Evolutionary conservation across 2,888 invertebrate genomes (phyloP), one percentile per base, ranked within the genome.

Genomic region (Minunthozetes semirufus): DNA sequence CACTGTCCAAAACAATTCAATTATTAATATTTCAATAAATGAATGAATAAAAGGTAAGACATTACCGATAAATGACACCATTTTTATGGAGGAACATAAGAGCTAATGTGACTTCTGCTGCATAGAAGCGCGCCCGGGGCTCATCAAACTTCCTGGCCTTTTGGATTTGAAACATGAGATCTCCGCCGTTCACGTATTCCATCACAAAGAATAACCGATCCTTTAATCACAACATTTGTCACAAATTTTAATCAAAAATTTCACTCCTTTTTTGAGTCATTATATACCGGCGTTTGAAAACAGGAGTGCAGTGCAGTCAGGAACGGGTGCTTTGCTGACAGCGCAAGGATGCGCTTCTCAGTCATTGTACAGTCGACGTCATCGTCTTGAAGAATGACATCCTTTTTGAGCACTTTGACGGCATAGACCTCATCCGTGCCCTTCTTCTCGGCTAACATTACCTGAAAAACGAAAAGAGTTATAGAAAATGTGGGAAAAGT

Each of bases 331-430:
- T 91, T 91, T 77, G 97, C 97, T n/a, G 97, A 94, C 82, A 98
- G 86, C 73, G 94, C 93, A 81, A 98, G 87, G 83, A 98, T 97
- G 81, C 97, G 88, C 83, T 97, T 96, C 85, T 98, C 98, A 77
- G 96, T 96, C 90, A 98, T 94, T 75, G 97, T 98, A 85, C 97
- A 98, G 84, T 98, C 98, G 75, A 98, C 97, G 86, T 98, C 98
- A 84, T 98, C 98, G 84, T 98, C 97, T 85, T 97, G 96, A 81
- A 97, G 91, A 79, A 98, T 98, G 56, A 94, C 94, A 85, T 96
- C 95, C 85, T 98, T 99, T 86, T 96, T 96, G 81, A 98, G 86
- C 80, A 96, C 90, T 83, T 88, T 88, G 61, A 88, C 84, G 73
- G 88, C 88, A 81, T 86, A 88, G 9, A 88, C 86, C 86, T 98